A percentile compares a stretch with the other conserved stretches of the same genome.
Conservation (phyloP, 2,888 invertebrate genomes). For the Ganaspis brasiliensis region DNA sequence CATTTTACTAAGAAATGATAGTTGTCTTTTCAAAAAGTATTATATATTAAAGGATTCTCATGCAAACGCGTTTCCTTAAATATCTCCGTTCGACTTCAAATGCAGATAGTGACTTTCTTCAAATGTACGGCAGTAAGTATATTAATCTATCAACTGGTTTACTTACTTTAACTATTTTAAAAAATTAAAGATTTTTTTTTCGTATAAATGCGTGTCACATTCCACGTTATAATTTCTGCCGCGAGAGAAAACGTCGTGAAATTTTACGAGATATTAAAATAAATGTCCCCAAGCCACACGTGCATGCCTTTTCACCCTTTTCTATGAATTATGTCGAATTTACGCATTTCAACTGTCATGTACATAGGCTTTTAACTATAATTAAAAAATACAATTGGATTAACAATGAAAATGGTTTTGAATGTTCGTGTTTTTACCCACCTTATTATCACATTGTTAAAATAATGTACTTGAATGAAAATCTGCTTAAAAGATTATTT, state of each 20-base stretch:
- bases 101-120: no score
- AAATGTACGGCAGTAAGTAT: no score
- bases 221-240: neutral
- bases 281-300: neutral
- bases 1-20: no score
- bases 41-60: no score
- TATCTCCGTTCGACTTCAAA: no score
- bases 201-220: slow-evolving; percentile 1
- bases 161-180: no score
- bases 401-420: neutral
- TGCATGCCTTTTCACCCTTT: neutral
- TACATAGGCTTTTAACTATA: neutral
- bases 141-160: no score
- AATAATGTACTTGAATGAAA: no score
- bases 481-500: no score
- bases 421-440: neutral
- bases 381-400: neutral
- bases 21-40: no score
- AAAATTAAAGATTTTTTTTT: neutral
- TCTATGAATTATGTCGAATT: neutral
- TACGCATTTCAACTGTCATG: neutral
- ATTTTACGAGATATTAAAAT: slow-evolving; percentile 20
- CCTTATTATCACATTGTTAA: neutral
- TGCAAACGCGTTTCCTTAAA: no score
- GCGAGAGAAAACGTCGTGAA: neutral